Evolutionary conservation across 2,888 invertebrate species (phyloP), one percentile per base, ranked within the genome.

Genomic region (Meteorus colon): DNA sequence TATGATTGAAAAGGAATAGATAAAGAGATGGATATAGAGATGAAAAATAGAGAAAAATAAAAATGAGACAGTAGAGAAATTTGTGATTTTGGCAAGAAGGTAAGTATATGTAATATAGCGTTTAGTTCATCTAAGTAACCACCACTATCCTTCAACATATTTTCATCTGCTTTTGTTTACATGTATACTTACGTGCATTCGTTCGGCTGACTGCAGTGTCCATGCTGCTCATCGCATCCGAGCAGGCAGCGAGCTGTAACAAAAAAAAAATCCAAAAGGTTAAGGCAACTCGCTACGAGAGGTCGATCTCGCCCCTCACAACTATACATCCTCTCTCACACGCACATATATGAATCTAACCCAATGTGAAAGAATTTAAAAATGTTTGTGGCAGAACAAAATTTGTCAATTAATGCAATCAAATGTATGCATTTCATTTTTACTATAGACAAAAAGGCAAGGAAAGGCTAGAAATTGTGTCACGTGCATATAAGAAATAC

Each of bases 161-260:
- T 31, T 29, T 48, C 34, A 24, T 66, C 27, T 29, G 59, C 59
- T 51, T 45, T 29, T 24, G 24, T 24, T 24, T 62, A 29, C 3
- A 62, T 6, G 14, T 27, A 24, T 74, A 97, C 97, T 97, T 94
- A 98, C 97, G 93, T 93, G 97, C 98, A 98, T 91, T 97, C 96
- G 92, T 96, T 95, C 88, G 98, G 98, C 90, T 94, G 93, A 89
- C 93, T 94, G 92, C 98, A 98, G 91, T 94, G 94, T 88, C 98
- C 98, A 91, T 97, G 96, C 89, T 94, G 93, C 84, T 94, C 92
- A 91, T 96, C 95, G 92, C 98, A 98, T 90, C 98, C 98, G 88
- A 96, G 94, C 91, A 95, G 92, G 92, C 98, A 98, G 87, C 95
- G 94, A 87, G 98, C 98, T 98, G 92, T 84, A 94, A 95, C 91